Base-by-base conservation (phyloP, 2,888 invertebrate genomes). In the Spilarctia lutea region DNA sequence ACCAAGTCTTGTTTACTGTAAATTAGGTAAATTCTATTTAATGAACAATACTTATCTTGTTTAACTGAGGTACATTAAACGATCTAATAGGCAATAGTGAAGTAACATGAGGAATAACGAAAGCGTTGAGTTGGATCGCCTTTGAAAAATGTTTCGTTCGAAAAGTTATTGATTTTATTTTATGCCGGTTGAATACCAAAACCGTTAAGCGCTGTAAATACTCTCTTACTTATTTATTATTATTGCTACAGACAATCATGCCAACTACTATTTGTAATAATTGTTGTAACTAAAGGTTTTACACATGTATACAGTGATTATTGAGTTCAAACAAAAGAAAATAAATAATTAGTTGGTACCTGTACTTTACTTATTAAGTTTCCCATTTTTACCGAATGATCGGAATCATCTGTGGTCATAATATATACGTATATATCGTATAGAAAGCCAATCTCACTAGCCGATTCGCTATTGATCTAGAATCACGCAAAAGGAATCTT, bases 101-200 rank as follows among this genome's bases (percentile, higher is more conserved):
- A 45, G 39, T 60, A 42, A 63, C 33, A n/a, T 11, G 67, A 73
- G 30, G 48, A 63, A 56, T 66, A 72, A 65, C 52, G 56, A 72
- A 65, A n/a, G 39, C 65, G 72, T 74, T 68, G 2, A 63, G 63
- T 30, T 30, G 30, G 35, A 27, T 52, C 67, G 67, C 68, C 35
- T 65, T 71, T 73, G 76, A 76, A 73, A 65, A 73, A 71, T 76
- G 30, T 76, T 30, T n/a, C 33, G n/a, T n/a, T n/a, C n/a, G n/a
- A n/a, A n/a, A 60, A 72, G 4, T 69, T 56, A 73, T 69, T 75
- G 20, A 72, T 71, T 80, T 76, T 71, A 67, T 45, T 65, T 65
- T 11, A 27, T 24, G 13, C n/a, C 52, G 52, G 66, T 74, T 48
- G 63, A 78, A 72, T 78, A 72, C 33, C 30, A 67, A 71, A 65